Conservation (phyloP, 2,797 vertebrate genomes). For the Takifugu rubripes region DNA sequence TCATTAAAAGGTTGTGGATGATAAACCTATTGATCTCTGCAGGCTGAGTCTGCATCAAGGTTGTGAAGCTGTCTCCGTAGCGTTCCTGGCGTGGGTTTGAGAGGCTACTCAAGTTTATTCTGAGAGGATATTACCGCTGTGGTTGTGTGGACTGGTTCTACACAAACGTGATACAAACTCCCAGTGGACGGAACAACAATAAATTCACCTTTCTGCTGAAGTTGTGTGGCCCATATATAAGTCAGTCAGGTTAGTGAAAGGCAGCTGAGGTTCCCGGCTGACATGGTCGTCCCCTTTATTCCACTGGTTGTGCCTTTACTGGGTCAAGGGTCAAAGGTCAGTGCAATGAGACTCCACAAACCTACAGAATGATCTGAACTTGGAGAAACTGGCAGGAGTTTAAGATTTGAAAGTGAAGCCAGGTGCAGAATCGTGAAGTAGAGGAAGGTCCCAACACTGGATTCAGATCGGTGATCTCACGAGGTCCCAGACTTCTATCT, state of each 20-base stretch:
- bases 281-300: background rate
- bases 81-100: too few species aligned
- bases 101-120: background rate
- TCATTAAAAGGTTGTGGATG: too few species aligned
- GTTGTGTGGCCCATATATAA: background rate
- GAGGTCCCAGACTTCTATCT: too few species aligned
- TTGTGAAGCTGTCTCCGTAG: too few species aligned
- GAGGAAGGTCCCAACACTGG: background rate
- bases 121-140: background rate
- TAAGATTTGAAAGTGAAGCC: background rate
- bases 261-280: background rate
- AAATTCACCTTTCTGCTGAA: background rate
- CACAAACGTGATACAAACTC: background rate
- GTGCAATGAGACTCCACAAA: background rate
- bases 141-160: background rate
- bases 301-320: background rate
- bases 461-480: too few species aligned
- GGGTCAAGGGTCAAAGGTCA: background rate
- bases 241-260: background rate
- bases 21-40: too few species aligned
- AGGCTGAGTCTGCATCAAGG: too few species aligned
- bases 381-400: too few species aligned
- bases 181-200: background rate
- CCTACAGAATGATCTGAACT: background rate
- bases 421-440: slow-evolving; percentile 2